These are phyloP conservation scores for Ephialtes manifestator DNA, from an alignment of 2,888 invertebrate genomes.

Conservation along the genomic window DNA sequence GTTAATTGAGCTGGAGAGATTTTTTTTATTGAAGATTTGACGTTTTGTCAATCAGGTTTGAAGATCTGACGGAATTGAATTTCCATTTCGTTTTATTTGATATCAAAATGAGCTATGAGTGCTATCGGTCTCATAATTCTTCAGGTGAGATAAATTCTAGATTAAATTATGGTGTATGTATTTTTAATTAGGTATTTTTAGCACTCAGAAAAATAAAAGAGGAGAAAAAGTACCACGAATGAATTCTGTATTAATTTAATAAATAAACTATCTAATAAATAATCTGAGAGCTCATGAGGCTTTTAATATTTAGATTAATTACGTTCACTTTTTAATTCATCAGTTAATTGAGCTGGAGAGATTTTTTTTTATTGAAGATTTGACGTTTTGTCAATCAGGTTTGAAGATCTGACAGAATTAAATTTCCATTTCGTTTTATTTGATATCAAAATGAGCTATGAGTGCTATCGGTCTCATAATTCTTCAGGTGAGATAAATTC, in stretches of 20 bases:
- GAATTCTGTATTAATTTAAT: too few relatives aligned
- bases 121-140: conserved; percentile 63
- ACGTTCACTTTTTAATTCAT: too few relatives aligned
- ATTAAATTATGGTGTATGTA: too few relatives aligned
- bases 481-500: conserved; percentile 71
- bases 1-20: conserved; percentile 1
- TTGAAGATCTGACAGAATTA: background rate
- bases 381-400: background rate
- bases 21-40: background rate
- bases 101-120: conserved; percentile 61
- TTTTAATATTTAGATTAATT: too few relatives aligned
- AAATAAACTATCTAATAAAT: too few relatives aligned
- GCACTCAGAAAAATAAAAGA: too few relatives aligned
- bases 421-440: conserved; percentile 2
- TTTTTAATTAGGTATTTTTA: too few relatives aligned
- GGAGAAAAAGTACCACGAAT: too few relatives aligned
- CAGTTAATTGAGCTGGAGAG: background rate
- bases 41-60: background rate
- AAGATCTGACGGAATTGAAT: background rate
- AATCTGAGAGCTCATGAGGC: too few relatives aligned
- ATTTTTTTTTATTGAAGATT: background rate
- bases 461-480: conserved; percentile 63
- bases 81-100: conserved; percentile 1
- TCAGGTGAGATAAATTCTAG: too few relatives aligned
- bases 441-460: conserved; percentile 55